A percentile compares a stretch with the other conserved stretches of the same genome.
Conservation (phyloP, 2,888 invertebrate species). For the Dusona sp. region DNA sequence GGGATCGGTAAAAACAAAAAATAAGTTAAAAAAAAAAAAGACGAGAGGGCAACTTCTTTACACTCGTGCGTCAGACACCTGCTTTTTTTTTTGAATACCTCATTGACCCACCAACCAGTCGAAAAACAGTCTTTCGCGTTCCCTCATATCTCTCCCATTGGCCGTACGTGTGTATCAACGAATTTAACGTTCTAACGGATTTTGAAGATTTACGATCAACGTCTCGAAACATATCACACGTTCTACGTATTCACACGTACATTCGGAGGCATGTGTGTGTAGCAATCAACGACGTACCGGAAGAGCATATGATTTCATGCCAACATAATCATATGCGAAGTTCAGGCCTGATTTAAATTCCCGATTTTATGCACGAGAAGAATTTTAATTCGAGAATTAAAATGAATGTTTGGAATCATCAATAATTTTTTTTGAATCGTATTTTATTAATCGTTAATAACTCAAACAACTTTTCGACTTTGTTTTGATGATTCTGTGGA, state of each 20-base stretch:
- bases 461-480: not conserved
- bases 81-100: slow-evolving; percentile 45
- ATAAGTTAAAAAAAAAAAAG: slow-evolving; percentile 31
- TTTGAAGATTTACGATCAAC: slow-evolving; percentile 39
- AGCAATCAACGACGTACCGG: slow-evolving; percentile 22
- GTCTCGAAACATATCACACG: slow-evolving; percentile 26
- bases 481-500: not conserved
- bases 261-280: not conserved
- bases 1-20: slow-evolving; percentile 58
- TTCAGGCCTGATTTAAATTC: slow-evolving; percentile 1
- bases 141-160: slow-evolving; percentile 18
- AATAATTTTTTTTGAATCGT: not conserved
- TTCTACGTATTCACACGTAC: not conserved
- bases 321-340: slow-evolving; percentile 20
- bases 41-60: not conserved
- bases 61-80: slow-evolving; percentile 48
- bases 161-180: slow-evolving; percentile 6
- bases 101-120: slow-evolving; percentile 24
- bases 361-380: slow-evolving; percentile 7
- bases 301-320: slow-evolving; percentile 6
- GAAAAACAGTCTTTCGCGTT: slow-evolving; percentile 23
- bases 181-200: slow-evolving; percentile 52
- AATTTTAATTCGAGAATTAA: not conserved
- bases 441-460: not conserved
- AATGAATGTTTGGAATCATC: not conserved